Evolutionary conservation across 2,888 invertebrate genomes (phyloP).

Genomic region (Silvanus unidentatus): DNA sequence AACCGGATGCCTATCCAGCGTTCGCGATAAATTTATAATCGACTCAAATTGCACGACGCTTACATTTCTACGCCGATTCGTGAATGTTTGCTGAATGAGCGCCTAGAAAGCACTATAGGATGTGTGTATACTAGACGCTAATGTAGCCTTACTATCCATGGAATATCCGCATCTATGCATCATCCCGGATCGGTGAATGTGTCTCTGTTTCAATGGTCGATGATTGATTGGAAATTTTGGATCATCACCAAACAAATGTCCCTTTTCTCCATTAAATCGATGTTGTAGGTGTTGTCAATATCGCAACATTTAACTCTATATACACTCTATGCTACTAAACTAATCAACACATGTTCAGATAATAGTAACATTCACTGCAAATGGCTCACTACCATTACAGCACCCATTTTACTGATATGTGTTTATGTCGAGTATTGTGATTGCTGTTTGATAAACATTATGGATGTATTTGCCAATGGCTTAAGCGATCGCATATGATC

Average conservation of each 20-base stretch:
- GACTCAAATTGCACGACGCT: conserved; percentile 20
- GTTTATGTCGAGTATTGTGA: conserved; percentile 12
- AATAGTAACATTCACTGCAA: conserved; percentile 8
- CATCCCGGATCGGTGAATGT: too few relatives aligned
- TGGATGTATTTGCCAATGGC: conserved; percentile 12
- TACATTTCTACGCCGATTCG: too few relatives aligned
- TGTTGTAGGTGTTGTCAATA: conserved; percentile 15
- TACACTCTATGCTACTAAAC: conserved; percentile 10
- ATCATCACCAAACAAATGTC: too few relatives aligned
- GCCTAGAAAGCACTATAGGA: too few relatives aligned
- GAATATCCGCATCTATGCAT: not conserved
- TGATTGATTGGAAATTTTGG: too few relatives aligned
- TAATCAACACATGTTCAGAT: conserved; percentile 15
- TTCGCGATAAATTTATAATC: conserved; percentile 39
- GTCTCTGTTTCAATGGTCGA: too few relatives aligned
- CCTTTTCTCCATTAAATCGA: too few relatives aligned
- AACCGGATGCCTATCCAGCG: conserved; percentile 35
- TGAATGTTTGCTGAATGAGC: too few relatives aligned
- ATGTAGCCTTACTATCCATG: not conserved
- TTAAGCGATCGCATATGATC: not conserved
- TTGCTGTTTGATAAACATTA: conserved; percentile 17
- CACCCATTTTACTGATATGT: conserved; percentile 17
- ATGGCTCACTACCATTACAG: conserved; percentile 15
- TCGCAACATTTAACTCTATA: conserved; percentile 7
- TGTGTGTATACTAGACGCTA: too few relatives aligned